Base-by-base conservation (phyloP, 2,113 vertebrate species). In the Oncorhynchus masou region DNA sequence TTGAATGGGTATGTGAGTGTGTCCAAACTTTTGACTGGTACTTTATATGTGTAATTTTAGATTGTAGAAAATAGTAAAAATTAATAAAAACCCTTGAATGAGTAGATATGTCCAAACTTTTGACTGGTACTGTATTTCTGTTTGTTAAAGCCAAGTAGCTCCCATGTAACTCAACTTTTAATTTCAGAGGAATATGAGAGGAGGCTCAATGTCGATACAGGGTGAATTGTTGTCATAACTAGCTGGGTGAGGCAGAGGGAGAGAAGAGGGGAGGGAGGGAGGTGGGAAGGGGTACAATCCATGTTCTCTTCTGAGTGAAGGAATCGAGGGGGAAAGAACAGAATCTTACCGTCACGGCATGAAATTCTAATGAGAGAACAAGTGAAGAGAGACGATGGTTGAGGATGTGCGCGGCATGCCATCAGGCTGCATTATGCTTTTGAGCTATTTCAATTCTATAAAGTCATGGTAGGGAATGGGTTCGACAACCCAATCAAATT, bases 171-270 rank as follows among this genome's bases (percentile, higher is more conserved):
- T 68, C 31, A 72, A 48, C 62, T 62, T 68, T 59, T 62, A 72
- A 60, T 76, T 75, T 73, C 70, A 62, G 24, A 27, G 68, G 27
- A 34, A 76, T 25, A 80, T 22, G 29, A 74, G 45, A 22, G 72
- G 49, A 16, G 51, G 25, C 62, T 48, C 62, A 39, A 29, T 62
- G 29, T 78, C 71, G 68, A 57, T 57, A 31, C 54, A 80, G 79
- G 76, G 82, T 71, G 64, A 62, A 64, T 62, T 75, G 24, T 75
- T 70, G 79, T 86, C 78, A 80, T 48, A 80, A 84, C 57, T 77
- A 74, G 75, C 3, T 25, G 68, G 79, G 77, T 76, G 51, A 31
- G 5, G 71, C 7, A 0, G 60, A 4, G 22, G 60, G 16, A 25
- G 57, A n/a, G 60, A 25, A 25, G 60, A 25, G 22, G 20, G 60